Evolutionary conservation across 2,888 invertebrate species (phyloP).

Genomic region (Stictocephala bisonia): DNA sequence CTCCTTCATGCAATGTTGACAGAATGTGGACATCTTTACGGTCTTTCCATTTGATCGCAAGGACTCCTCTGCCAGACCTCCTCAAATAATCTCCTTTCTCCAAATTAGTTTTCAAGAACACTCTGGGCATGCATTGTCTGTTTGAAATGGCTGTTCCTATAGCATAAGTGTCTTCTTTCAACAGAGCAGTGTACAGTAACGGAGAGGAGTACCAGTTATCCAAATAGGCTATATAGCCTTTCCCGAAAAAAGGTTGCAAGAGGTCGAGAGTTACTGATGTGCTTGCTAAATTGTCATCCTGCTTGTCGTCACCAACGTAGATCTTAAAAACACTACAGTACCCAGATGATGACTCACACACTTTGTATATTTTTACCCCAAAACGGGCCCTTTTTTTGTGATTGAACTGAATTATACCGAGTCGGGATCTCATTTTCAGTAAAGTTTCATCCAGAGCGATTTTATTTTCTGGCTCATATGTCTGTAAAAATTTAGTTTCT

Average conservation of each 20-base stretch:
- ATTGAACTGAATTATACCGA: slow-evolving; percentile 61
- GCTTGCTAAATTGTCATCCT: slow-evolving; percentile 10
- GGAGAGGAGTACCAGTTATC: slow-evolving; percentile 41
- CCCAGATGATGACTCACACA: slow-evolving; percentile 54
- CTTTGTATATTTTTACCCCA: slow-evolving; percentile 61
- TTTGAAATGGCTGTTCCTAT: slow-evolving; percentile 16
- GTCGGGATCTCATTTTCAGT: slow-evolving; percentile 61
- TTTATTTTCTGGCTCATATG: slow-evolving; percentile 55
- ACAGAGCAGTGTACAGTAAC: slow-evolving; percentile 21
- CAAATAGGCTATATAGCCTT: slow-evolving; percentile 28
- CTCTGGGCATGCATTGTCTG: slow-evolving; percentile 30
- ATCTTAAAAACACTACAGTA: slow-evolving; percentile 35
- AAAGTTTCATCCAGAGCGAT: slow-evolving; percentile 62
- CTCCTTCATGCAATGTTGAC: slow-evolving; percentile 20
- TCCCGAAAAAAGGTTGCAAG: slow-evolving; percentile 26
- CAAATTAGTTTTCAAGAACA: slow-evolving; percentile 1
- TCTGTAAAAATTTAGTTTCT: slow-evolving; percentile 24
- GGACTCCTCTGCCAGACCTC: slow-evolving; percentile 28
- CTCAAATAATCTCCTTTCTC: slow-evolving; percentile 9
- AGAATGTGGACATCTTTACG: slow-evolving; percentile 26
- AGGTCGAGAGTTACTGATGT: slow-evolving; percentile 34
- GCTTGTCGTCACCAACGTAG: slow-evolving; percentile 22
- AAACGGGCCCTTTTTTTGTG: slow-evolving; percentile 61
- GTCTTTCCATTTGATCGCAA: slow-evolving; percentile 41
- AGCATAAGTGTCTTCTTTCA: slow-evolving; percentile 32